These are phyloP conservation scores for Anas bahamensis DNA, from an alignment of 2,797 vertebrate species.

Conservation along the genomic window DNA sequence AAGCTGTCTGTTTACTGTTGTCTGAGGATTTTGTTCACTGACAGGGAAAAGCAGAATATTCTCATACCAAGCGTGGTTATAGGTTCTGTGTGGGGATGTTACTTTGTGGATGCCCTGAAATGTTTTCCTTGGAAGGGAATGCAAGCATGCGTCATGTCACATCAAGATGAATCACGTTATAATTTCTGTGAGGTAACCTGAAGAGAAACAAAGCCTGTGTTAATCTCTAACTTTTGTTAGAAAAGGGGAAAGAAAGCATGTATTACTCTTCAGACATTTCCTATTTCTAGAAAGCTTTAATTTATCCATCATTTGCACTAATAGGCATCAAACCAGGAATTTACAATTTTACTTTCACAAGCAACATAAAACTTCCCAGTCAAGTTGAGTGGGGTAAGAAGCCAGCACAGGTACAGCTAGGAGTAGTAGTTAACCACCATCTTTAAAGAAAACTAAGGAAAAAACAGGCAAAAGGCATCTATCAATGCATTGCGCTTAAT, in stretches of 20 bases:
- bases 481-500: not conserved
- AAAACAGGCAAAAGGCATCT: not conserved
- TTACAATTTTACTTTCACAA: not conserved
- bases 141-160: not conserved
- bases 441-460: not conserved
- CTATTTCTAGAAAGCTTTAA: not conserved
- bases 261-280: not conserved
- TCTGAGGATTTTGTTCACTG: not conserved
- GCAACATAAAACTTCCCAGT: not conserved
- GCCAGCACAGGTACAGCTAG: not conserved
- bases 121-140: conserved; percentile 42
- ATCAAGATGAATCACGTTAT: conserved; percentile 26
- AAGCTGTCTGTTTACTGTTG: not conserved
- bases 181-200: not conserved
- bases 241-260: not conserved
- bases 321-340: not conserved
- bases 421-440: not conserved
- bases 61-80: not conserved
- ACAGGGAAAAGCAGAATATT: not conserved
- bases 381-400: not conserved
- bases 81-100: not conserved
- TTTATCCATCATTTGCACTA: not conserved
- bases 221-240: not conserved
- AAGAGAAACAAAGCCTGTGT: conserved; percentile 8
- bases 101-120: conserved; percentile 11